phyloP scores from a whole-genome alignment of 2,113 vertebrate genomes.

The Eretmochelys imbricata region DNA sequence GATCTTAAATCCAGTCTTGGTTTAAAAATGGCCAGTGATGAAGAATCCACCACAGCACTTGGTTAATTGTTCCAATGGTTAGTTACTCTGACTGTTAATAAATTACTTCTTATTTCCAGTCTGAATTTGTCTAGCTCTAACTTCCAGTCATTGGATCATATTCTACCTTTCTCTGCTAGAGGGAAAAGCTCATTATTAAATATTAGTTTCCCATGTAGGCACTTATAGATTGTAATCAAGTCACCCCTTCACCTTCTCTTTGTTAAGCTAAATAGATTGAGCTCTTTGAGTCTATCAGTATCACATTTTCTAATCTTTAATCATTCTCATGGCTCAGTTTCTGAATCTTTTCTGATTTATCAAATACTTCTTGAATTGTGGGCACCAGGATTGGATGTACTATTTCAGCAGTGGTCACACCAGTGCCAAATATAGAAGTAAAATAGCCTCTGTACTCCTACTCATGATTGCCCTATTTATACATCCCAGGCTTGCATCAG shows the following conservation, averaged over 20 bases:
- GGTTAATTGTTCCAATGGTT: not conserved
- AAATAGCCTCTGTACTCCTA: not conserved
- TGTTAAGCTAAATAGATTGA: not conserved
- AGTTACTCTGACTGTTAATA: not conserved
- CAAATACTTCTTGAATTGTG: not conserved
- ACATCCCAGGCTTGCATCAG: not conserved
- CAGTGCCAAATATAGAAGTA: not conserved
- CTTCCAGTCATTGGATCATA: not conserved
- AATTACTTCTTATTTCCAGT: not conserved
- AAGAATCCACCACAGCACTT: not conserved
- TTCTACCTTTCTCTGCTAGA: not conserved
- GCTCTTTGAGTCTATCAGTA: not conserved
- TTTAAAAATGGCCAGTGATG: not conserved
- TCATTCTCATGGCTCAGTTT: not conserved
- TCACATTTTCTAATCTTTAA: not conserved
- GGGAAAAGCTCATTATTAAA: not conserved
- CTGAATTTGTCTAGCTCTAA: not conserved
- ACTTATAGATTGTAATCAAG: not conserved
- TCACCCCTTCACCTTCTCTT: not conserved
- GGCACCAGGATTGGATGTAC: not conserved
- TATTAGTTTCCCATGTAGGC: not conserved
- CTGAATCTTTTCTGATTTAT: not conserved
- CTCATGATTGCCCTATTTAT: not conserved
- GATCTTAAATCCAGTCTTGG: not conserved
- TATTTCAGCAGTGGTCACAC: not conserved